These are phyloP conservation scores for Entomobrya multifasciata DNA, from an alignment of 2,888 invertebrate species.

Conservation along the genomic window DNA sequence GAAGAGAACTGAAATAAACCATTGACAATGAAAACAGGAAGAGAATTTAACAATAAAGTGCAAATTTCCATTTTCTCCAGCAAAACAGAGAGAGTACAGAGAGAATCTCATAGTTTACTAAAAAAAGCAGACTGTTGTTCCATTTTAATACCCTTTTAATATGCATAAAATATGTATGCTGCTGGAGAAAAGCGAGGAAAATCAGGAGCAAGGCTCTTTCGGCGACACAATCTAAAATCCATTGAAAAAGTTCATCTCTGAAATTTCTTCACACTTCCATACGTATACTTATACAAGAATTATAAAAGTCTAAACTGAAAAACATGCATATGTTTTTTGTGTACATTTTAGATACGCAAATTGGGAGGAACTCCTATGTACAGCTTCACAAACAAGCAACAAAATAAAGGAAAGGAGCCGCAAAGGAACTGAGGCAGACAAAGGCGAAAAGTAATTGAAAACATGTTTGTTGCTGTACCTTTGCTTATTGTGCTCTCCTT, in stretches of 20 bases:
- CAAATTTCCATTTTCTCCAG: conserved; percentile 19
- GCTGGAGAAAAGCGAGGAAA: neutral
- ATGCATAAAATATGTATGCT: conserved; percentile 23
- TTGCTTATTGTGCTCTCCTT: conserved; percentile 18
- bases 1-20: neutral
- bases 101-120: neutral
- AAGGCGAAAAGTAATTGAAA: conserved; percentile 47
- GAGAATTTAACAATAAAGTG: neutral
- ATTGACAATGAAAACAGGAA: neutral
- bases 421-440: conserved; percentile 14
- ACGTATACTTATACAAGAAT: no score
- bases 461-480: conserved; percentile 4
- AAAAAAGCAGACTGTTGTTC: neutral
- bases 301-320: no score
- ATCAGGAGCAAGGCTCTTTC: neutral
- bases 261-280: conserved; percentile 15
- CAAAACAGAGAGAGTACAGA: conserved; percentile 5
- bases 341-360: no score
- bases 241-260: conserved; percentile 34
- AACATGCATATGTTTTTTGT: no score
- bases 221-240: conserved; percentile 9
- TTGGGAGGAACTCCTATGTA: no score
- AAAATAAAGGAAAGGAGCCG: neutral
- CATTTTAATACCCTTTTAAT: conserved; percentile 48
- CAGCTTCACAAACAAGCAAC: neutral